Evolutionary conservation across 2,797 vertebrate species (phyloP), one percentile per base, ranked within the genome.

Genomic region (Helarctos malayanus): DNA sequence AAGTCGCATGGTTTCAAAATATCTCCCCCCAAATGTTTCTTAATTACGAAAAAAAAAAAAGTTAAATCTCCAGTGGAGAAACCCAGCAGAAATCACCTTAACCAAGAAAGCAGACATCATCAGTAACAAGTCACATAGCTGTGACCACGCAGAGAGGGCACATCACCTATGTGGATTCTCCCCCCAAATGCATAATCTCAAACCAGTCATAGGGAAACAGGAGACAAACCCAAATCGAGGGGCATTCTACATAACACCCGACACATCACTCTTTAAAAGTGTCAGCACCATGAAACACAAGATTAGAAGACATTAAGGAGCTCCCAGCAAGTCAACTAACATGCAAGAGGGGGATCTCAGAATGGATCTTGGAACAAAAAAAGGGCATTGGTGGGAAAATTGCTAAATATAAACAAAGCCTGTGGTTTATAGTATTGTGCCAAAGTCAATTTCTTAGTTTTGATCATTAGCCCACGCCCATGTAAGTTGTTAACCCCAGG

Each of bases 381-480:
- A 76, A 32, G 12, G 21, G 23, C 6, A 2, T 38, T 1, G n/a
- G 41, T 59, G 80, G 45, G 16, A 79, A 65, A 61, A 90, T 0
- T 6, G 14, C 52, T 47, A 69, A 49, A 65, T 83, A 18, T 41
- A 57, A 57, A 47, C 8, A 3, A 75, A 81, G 45, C 25, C n/a
- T 81, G 9, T 35, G 5, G 27, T 47, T 61, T 49, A 41, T 3
- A 63, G 52, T 23, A 69, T 21, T 45, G 6, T 52, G 56, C 57
- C 29, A 71, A 47, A 65, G 59, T 57, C 32, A 32, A 7, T n/a
- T 27, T 89, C 63, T 61, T 89, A 68, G 45, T 93, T 92, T 89
- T 52, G 32, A 56, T 32, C 56, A 73, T 29, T 81, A 27, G 27
- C 45, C 32, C n/a, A 3, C 11, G 23, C 65, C 68, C 89, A 35